phyloP scores from a whole-genome alignment of 2,888 invertebrate genomes.

The Gastracanthus pulcherrimus region DNA sequence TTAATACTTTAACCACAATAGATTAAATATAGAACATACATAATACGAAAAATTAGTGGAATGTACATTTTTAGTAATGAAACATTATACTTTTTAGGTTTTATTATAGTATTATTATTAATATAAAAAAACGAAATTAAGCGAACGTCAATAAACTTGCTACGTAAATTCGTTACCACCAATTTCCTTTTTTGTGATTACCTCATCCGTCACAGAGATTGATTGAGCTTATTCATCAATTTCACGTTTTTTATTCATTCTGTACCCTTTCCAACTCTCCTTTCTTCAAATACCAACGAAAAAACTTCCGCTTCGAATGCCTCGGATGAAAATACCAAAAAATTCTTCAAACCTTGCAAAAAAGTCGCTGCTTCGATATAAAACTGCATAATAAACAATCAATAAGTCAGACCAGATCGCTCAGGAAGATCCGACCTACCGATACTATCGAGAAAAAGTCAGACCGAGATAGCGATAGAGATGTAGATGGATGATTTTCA shows the following conservation, averaged over 20 bases:
- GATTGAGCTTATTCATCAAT: neutral
- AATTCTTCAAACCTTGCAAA: neutral
- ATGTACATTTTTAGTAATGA: no score
- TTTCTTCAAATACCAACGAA: neutral
- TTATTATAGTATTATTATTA: no score
- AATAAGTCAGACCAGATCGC: neutral
- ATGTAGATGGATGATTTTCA: no score
- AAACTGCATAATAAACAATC: neutral
- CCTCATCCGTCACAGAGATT: neutral
- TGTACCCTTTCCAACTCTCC: neutral
- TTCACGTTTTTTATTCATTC: neutral
- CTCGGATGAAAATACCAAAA: neutral
- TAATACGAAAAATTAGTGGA: no score
- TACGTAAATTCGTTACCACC: neutral
- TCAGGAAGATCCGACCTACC: neutral
- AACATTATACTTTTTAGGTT: no score
- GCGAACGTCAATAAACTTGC: neutral
- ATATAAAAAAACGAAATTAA: no score
- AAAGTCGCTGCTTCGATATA: neutral
- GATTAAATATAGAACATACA: no score
- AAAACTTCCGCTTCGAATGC: neutral
- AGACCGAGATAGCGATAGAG: no score
- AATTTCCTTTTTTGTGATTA: neutral
- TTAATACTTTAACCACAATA: no score
- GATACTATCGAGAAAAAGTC: neutral